A percentile compares a stretch with the other conserved stretches of the same genome.
Conservation (phyloP, 2,797 vertebrate species). For the Myiotriccus ornatus region DNA sequence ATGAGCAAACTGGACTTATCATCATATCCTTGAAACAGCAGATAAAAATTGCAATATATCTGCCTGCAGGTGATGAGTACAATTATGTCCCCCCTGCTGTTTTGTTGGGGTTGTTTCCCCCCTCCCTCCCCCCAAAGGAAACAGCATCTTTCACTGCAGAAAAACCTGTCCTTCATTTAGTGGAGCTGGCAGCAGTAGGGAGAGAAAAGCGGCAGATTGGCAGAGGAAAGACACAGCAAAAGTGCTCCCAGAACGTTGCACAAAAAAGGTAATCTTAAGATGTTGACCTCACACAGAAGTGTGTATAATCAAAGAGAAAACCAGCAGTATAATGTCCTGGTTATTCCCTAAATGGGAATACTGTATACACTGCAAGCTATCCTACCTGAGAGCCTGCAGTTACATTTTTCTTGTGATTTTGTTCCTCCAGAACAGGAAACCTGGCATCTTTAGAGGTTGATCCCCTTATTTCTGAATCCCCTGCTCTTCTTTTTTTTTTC, state of each 20-base stretch:
- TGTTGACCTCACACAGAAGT: not conserved
- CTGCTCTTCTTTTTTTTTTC: not conserved
- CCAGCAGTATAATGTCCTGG: not conserved
- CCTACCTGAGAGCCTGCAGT: not conserved
- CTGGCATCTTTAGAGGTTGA: not conserved
- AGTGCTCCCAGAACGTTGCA: not conserved
- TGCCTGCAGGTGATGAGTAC: not conserved
- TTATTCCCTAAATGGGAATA: not conserved
- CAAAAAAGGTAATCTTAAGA: not conserved
- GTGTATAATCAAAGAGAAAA: not conserved
- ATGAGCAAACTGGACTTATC: not conserved
- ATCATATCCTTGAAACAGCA: not conserved
- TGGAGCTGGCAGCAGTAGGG: not conserved
- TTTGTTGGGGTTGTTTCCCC: not conserved
- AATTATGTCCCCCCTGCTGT: not conserved
- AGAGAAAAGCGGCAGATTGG: not conserved
- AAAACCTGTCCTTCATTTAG: conserved; percentile 6
- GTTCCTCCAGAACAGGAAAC: not conserved
- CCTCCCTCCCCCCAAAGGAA: not conserved
- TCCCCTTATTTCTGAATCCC: not conserved
- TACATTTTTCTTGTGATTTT: not conserved
- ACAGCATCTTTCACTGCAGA: not conserved
- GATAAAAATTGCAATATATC: not conserved
- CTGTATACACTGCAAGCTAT: not conserved
- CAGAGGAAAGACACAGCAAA: not conserved